Base-by-base conservation (phyloP, 2,888 invertebrate species). In the Nowickia ferox region DNA sequence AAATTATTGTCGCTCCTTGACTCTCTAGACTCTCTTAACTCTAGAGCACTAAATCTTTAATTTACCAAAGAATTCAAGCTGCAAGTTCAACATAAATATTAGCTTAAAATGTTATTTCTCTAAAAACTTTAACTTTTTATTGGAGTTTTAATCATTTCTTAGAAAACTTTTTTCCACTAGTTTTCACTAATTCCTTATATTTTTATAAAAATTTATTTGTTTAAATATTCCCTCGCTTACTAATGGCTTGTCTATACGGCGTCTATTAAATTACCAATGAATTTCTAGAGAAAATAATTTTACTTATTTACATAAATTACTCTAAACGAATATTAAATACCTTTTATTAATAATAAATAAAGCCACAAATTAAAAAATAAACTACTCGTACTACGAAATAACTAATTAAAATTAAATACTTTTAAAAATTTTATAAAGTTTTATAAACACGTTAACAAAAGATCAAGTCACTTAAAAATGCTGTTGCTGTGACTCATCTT, bases 261-360 rank as follows among this genome's bases (percentile, higher is more conserved):
- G 38, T 51, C 51, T 68, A 40, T 53, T 68, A 40, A 68, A 46
- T 57, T 66, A 10, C 22, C 48, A 48, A 17, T 65, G 44, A 44
- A 66, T 68, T 76, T 66, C 66, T 66, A 22, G 44, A 15, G 57
- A 77, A 77, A 66, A 13, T 13, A 17, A 22, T 55, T 11, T 72
- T 57, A 17, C 19, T 74, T 74, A 13, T 76, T 44, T 30, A 65
- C 59, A 68, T 57, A 57, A 63, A 57, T 59, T 57, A 57, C 46
- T 15, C 13, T 11, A 48, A 68, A 59, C 1, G 57, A 19, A 77
- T 68, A 68, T 77, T 68, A 77, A 68, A 68, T 68, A 48, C 19
- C 48, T 40, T 48, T 77, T 68, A 59, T 11, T 11, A 57, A 30
- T 13, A 57, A 59, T 46, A 38, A 40, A 68, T 59, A 19, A 46